phyloP scores from a whole-genome alignment of 2,888 invertebrate genomes.

The Drosophila subquinaria region DNA sequence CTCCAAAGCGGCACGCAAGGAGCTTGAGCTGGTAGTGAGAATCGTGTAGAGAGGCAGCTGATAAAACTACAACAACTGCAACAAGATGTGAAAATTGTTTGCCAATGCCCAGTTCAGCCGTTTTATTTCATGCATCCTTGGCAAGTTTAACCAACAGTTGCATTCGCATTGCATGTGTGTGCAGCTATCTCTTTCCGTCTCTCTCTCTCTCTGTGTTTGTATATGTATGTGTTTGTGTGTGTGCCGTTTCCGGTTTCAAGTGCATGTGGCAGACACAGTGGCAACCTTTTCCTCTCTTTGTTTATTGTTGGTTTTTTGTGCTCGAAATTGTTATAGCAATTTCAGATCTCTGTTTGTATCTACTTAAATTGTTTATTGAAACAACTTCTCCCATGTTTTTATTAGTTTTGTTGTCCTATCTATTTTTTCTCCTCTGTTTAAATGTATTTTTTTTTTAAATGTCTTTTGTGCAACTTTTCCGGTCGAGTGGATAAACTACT shows the following conservation, averaged over 20 bases:
- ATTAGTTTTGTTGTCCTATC: conserved; percentile 20
- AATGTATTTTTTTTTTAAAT: conserved; percentile 15
- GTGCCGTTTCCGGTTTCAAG: conserved; percentile 22
- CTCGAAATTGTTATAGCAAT: conserved; percentile 28
- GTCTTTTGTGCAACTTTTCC: conserved; percentile 20
- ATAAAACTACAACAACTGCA: conserved; percentile 24
- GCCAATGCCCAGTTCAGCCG: conserved; percentile 31
- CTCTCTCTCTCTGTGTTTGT: not conserved
- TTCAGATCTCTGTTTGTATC: conserved; percentile 39
- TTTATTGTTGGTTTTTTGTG: conserved; percentile 23
- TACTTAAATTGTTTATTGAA: conserved; percentile 36
- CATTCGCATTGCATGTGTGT: conserved; percentile 25
- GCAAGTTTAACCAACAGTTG: conserved; percentile 35
- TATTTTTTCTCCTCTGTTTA: conserved; percentile 22
- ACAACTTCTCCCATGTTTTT: conserved; percentile 29
- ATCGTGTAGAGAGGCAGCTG: conserved; percentile 8
- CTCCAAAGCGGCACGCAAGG: conserved; percentile 44
- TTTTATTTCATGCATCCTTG: conserved; percentile 33
- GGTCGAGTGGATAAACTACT: conserved; percentile 24
- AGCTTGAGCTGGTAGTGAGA: conserved; percentile 6
- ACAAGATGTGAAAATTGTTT: conserved; percentile 19
- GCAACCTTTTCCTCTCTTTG: conserved; percentile 17
- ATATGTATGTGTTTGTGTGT: conserved; percentile 2
- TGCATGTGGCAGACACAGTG: conserved; percentile 11
- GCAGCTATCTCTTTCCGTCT: too few species aligned